Evolutionary conservation across 2,113 vertebrate species (phyloP).

Genomic region (Melanotaenia duboulayi): DNA sequence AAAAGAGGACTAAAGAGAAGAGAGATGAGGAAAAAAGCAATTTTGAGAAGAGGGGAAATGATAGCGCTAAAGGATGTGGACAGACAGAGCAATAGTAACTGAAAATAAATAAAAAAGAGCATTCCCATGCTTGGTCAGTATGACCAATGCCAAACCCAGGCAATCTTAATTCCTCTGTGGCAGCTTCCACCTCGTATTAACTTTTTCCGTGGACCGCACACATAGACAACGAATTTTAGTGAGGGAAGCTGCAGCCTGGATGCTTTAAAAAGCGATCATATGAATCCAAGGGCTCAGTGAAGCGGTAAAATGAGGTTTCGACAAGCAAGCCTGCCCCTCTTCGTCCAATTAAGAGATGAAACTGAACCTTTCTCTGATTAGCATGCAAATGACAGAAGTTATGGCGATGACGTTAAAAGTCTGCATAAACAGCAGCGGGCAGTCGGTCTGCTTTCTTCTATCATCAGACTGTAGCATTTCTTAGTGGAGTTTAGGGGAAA

Average conservation of each 20-base stretch:
- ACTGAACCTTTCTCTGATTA: constrained; percentile 48
- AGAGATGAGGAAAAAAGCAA: constrained; percentile 5
- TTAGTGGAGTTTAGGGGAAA: constrained; percentile 9
- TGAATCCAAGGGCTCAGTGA: constrained; percentile 36
- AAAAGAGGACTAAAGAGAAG: constrained; percentile 39
- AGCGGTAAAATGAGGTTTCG: constrained; percentile 58
- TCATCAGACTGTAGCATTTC: constrained; percentile 42
- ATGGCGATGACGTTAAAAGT: constrained; percentile 42
- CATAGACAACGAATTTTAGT: constrained; percentile 43
- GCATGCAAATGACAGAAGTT: constrained; percentile 31
- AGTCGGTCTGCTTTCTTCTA: constrained; percentile 35
- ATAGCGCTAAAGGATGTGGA: constrained; percentile 37
- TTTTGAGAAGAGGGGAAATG: constrained; percentile 24
- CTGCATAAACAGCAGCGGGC: constrained; percentile 48
- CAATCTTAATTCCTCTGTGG: constrained; percentile 60
- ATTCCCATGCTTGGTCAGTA: constrained; percentile 59
- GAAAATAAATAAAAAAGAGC: constrained; percentile 59
- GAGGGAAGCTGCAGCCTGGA: constrained; percentile 24
- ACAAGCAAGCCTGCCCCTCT: constrained; percentile 26
- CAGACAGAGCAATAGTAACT: constrained; percentile 54
- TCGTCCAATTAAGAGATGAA: constrained; percentile 41
- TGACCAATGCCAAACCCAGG: constrained; percentile 49
- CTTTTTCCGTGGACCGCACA: constrained; percentile 68
- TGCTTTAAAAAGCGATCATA: constrained; percentile 56
- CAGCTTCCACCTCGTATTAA: constrained; percentile 63